These are phyloP conservation scores for Pipistrellus pipistrellus DNA, from an alignment of 2,797 vertebrate genomes.

Conservation along the genomic window DNA sequence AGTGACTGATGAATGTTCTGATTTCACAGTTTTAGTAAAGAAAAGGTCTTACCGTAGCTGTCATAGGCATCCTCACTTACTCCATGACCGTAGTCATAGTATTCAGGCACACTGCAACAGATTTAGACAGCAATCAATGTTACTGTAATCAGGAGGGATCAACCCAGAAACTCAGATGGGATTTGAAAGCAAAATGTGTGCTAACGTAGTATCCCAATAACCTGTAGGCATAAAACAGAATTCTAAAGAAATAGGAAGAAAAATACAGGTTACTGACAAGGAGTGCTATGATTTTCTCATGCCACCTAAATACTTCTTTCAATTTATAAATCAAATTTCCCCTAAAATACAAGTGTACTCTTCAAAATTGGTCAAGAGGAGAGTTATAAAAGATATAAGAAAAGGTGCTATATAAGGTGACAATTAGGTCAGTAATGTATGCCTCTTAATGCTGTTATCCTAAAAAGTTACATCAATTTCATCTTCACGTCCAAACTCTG, in stretches of 20 bases:
- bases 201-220: background rate
- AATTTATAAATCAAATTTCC: constrained; percentile 61
- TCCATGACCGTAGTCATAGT: constrained; percentile 96
- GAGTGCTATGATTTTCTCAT: constrained; percentile 19
- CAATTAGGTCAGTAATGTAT: background rate
- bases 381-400: constrained; percentile 59
- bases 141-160: constrained; percentile 71
- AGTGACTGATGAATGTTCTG: constrained; percentile 79
- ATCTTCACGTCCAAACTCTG: constrained; percentile 13
- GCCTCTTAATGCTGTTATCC: constrained; percentile 9
- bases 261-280: constrained; percentile 44
- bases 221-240: constrained; percentile 28
- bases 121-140: constrained; percentile 85
- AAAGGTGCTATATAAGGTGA: constrained; percentile 7
- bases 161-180: constrained; percentile 70
- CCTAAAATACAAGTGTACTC: constrained; percentile 64
- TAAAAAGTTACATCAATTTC: constrained; percentile 57
- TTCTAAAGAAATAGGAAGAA: constrained; percentile 58
- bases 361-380: constrained; percentile 61
- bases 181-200: constrained; percentile 52
- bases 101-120: constrained; percentile 95
- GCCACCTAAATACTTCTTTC: background rate
- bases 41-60: constrained; percentile 95
- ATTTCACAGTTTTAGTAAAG: constrained; percentile 82
- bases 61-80: constrained; percentile 95